Conservation (phyloP, 2,113 vertebrate genomes). For the Lathamus discolor region DNA sequence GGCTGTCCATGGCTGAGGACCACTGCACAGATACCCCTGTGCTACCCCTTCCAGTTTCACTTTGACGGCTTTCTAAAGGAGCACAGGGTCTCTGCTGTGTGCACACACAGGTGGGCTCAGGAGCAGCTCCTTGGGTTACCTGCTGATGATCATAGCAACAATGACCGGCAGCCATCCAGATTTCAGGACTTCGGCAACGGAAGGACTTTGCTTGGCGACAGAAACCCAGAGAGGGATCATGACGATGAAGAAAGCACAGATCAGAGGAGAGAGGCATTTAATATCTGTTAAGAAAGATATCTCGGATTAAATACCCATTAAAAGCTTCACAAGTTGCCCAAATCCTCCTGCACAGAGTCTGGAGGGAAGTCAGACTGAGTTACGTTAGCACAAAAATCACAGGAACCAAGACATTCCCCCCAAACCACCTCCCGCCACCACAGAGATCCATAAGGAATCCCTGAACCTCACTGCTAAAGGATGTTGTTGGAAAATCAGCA, state of each 20-base stretch:
- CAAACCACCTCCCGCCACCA: not conserved
- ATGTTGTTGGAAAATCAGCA: not conserved
- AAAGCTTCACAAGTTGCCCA: not conserved
- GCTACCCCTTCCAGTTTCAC: not conserved
- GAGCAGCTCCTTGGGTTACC: slow-evolving; percentile 68
- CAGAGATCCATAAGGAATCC: slow-evolving; percentile 20
- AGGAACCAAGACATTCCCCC: not conserved
- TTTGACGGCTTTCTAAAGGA: not conserved
- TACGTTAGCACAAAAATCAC: not conserved
- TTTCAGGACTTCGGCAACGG: slow-evolving; percentile 84
- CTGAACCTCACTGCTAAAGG: slow-evolving; percentile 14
- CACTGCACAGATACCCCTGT: not conserved
- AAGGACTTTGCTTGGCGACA: slow-evolving; percentile 81
- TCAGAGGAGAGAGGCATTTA: slow-evolving; percentile 82
- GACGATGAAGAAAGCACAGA: slow-evolving; percentile 81
- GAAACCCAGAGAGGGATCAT: slow-evolving; percentile 89
- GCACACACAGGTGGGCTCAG: accelerated
- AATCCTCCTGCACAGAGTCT: not conserved
- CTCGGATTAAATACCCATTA: not conserved
- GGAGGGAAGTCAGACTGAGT: not conserved
- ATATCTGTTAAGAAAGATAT: slow-evolving; percentile 72
- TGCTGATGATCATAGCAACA: slow-evolving; percentile 94
- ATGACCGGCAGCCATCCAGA: slow-evolving; percentile 95
- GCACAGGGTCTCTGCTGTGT: not conserved
- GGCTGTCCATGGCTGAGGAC: not conserved